phyloP scores from a whole-genome alignment of 2,113 vertebrate species.

The Zeus faber region DNA sequence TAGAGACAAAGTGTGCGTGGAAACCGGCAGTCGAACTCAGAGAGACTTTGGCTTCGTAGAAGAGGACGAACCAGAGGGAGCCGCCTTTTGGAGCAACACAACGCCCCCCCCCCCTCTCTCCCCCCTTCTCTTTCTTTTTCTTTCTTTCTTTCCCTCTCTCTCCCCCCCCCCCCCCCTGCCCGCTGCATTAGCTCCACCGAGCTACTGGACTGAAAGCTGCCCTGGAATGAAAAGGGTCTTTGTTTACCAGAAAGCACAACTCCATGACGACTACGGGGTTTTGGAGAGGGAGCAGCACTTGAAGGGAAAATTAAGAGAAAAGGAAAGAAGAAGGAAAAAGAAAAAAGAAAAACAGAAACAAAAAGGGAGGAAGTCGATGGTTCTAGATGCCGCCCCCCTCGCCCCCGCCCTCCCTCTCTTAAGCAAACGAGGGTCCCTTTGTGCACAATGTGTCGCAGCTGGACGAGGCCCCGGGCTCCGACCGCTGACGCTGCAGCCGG shows the following conservation, averaged over 20 bases:
- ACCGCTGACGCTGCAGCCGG: too few relatives aligned
- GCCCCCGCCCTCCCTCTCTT: not conserved
- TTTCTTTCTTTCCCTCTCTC: conserved; percentile 15
- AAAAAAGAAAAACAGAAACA: too few relatives aligned
- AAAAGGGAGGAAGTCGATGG: conserved; percentile 15
- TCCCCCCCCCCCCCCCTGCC: conserved; percentile 6
- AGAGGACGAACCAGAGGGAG: conserved; percentile 4
- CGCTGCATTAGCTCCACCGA: not conserved
- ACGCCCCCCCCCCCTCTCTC: not conserved
- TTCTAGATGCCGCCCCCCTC: conserved; percentile 10
- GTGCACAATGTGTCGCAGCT: too few relatives aligned
- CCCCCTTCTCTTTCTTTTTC: not conserved
- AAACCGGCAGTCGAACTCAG: too few relatives aligned
- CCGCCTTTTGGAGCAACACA: conserved; percentile 12
- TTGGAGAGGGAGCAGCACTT: conserved; percentile 28
- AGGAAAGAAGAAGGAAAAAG: conserved; percentile 13
- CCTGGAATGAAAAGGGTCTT: conserved; percentile 58
- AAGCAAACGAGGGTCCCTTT: too few relatives aligned
- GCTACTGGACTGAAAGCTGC: conserved; percentile 47
- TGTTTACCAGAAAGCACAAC: conserved; percentile 66
- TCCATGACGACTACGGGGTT: conserved; percentile 57
- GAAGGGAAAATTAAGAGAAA: conserved; percentile 11
- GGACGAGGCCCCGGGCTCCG: too few relatives aligned
- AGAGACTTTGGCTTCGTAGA: too few relatives aligned
- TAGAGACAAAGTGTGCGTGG: not conserved